phyloP scores from a whole-genome alignment of 2,888 invertebrate genomes.

The Shargacucullia verbasci region DNA sequence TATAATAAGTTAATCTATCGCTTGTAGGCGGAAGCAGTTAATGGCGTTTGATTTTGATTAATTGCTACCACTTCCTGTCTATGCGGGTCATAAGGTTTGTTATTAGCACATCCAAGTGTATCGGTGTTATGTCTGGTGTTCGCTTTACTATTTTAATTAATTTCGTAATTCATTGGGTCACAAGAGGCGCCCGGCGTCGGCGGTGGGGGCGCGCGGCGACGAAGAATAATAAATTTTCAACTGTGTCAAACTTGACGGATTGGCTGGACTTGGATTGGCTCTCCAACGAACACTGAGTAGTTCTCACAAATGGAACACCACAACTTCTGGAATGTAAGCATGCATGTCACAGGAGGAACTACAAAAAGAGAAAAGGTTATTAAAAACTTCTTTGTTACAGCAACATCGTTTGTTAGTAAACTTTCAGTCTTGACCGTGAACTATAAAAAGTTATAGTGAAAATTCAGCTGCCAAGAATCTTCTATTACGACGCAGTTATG shows the following conservation, averaged over 20 bases:
- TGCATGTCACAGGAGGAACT: background rate
- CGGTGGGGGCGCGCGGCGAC: no score
- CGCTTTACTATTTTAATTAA: background rate
- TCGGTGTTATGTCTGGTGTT: background rate
- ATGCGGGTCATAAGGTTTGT: slow-evolving; percentile 13
- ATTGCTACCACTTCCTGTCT: slow-evolving; percentile 34
- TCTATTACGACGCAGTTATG: slow-evolving; percentile 31
- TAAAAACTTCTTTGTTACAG: background rate
- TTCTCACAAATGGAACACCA: no score
- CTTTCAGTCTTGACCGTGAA: slow-evolving; percentile 22
- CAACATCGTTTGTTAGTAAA: slow-evolving; percentile 7
- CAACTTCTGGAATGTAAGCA: no score
- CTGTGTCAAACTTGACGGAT: no score
- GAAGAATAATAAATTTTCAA: no score
- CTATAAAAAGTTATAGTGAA: slow-evolving; percentile 31
- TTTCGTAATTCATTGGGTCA: no score
- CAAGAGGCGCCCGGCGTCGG: no score
- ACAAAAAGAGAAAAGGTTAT: background rate
- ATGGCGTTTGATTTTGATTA: slow-evolving; percentile 23
- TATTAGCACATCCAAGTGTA: slow-evolving; percentile 12
- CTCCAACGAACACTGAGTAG: no score
- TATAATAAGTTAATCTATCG: background rate
- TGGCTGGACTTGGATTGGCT: no score
- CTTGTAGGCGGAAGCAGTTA: slow-evolving; percentile 23
- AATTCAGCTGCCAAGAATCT: slow-evolving; percentile 44